Evolutionary conservation across 1,140 invertebrate species (phyloP).

Genomic region (Neomicropteryx cornuta): DNA sequence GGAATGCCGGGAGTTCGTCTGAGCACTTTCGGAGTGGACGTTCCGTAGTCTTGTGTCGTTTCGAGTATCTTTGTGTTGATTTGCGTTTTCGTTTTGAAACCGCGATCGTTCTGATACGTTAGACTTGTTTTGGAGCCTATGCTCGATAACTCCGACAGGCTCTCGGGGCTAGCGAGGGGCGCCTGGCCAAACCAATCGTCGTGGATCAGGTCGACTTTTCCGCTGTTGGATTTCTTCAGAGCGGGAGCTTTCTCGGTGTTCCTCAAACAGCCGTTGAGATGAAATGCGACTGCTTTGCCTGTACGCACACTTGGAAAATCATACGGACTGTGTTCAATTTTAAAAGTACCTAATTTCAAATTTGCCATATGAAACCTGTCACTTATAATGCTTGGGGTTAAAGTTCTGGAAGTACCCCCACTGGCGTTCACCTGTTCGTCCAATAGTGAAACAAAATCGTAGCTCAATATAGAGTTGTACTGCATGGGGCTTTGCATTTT

Average conservation of each 20-base stretch:
- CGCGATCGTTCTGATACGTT: conserved; percentile 27
- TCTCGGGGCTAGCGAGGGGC: conserved; percentile 76
- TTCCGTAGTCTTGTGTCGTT: conserved; percentile 26
- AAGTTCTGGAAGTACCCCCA: conserved; percentile 10
- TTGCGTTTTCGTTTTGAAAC: too few species aligned
- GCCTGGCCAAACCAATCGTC: conserved; percentile 59
- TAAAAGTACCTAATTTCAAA: too few species aligned
- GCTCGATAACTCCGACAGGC: conserved; percentile 67
- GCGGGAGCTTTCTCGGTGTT: conserved; percentile 5
- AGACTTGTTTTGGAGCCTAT: conserved; percentile 42
- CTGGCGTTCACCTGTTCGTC: conserved; percentile 14
- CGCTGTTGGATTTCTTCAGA: conserved; percentile 7
- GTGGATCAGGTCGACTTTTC: conserved; percentile 37
- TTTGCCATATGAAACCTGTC: conserved; percentile 9
- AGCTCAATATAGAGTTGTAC: conserved; percentile 14
- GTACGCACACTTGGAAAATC: too few species aligned
- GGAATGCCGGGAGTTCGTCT: conserved; percentile 53
- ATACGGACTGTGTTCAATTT: too few species aligned
- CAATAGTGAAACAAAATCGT: conserved; percentile 14
- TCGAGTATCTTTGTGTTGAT: conserved; percentile 23
- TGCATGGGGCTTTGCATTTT: conserved; percentile 14
- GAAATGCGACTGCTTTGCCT: too few species aligned
- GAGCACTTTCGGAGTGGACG: conserved; percentile 43
- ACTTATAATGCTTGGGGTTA: conserved; percentile 12
- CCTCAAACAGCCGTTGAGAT: neutral